Evolutionary conservation across 1,140 invertebrate species (phyloP), one percentile per base, ranked within the genome.

Genomic region (Bicyclus anynana): DNA sequence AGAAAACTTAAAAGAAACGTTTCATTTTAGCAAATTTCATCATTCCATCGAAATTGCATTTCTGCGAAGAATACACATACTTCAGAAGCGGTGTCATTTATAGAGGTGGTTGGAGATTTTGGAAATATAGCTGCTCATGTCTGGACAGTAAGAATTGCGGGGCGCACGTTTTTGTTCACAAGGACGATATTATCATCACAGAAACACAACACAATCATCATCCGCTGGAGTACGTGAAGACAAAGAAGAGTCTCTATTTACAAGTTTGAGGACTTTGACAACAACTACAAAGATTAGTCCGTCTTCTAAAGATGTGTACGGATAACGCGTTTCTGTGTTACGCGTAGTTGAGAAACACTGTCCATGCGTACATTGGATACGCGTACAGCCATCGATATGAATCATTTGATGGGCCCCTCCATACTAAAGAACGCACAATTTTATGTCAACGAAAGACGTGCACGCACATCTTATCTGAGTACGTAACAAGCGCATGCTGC

Each of bases 91-190:
- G 50, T 10, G 42, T 27, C 6, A 29, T 62, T 5, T 35, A 26
- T 5, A 21, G 51, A n/a, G 50, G 37, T 21, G 54, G 42, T 12
- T 53, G 42, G 58, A 53, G 37, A 13, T 60, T 60, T 17, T 60
- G 58, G 49, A 59, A 46, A 4, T 65, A 65, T 44, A 65, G 10
- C 4, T 65, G 62, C 51, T 60, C 58, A 1, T 59, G 62, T 55
- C 48, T 48, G 9, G 52, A 59, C 9, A 59, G 40, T 29, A 59
- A 42, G 26, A 35, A 47, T 9, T 65, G 62, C 23, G 57, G 56
- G 10, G 57, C 62, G 6, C 50, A 59, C 42, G 48, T 56, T 6
- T 55, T 56, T 27, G 27, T 63, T n/a, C 50, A 53, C 27, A 53
- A 53, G 9, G 51, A 63, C 18, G 50, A 58, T 37, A 49, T 58